Conservation (phyloP, 2,888 invertebrate genomes). For the Imbricaverruca yamaguchii region DNA sequence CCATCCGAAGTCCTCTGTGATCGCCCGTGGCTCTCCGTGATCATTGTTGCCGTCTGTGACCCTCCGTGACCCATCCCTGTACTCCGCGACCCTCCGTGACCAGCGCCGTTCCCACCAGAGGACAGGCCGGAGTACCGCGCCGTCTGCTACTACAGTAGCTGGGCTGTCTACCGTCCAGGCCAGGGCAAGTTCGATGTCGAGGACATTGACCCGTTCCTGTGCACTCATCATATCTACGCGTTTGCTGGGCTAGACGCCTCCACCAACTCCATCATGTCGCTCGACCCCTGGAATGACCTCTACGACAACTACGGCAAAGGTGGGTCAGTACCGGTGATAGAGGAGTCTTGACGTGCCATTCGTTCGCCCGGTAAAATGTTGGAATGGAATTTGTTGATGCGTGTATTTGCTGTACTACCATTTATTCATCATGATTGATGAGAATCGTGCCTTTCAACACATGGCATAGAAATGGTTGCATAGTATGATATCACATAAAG, state of each 20-base stretch:
- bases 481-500: too few relatives aligned
- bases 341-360: too few relatives aligned
- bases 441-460: too few relatives aligned
- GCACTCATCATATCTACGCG: constrained; percentile 66
- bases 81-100: too few relatives aligned
- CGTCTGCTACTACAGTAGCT: constrained; percentile 31
- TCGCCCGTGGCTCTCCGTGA: too few relatives aligned
- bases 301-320: constrained; percentile 13
- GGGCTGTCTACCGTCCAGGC: constrained; percentile 50
- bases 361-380: neutral
- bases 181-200: constrained; percentile 58
- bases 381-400: neutral
- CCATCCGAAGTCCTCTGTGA: too few relatives aligned
- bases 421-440: too few relatives aligned
- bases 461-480: too few relatives aligned
- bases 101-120: too few relatives aligned
- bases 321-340: neutral
- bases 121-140: too few relatives aligned
- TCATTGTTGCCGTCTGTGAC: too few relatives aligned
- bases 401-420: neutral
- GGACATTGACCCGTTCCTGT: constrained; percentile 57
- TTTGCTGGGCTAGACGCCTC: constrained; percentile 57
- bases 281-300: constrained; percentile 15
- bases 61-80: too few relatives aligned
- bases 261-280: constrained; percentile 41